Conservation (phyloP, 1,140 invertebrate species). For the Drosophila kepulauana region DNA sequence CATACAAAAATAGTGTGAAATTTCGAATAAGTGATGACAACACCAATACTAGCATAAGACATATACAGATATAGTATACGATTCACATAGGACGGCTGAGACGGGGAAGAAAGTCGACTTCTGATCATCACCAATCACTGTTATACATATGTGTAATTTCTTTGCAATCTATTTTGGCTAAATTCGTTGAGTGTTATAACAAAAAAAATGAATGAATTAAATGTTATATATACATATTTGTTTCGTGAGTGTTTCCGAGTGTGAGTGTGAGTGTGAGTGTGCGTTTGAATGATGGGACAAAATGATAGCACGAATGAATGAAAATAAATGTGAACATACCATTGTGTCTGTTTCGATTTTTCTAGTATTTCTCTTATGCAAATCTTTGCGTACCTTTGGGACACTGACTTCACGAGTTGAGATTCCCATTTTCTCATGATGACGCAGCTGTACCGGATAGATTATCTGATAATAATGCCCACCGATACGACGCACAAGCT, state of each 20-base stretch:
- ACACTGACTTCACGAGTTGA: constrained; percentile 94
- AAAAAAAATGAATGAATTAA: not conserved
- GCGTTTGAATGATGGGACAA: constrained; percentile 25
- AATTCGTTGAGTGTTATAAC: not conserved
- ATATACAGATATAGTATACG: constrained; percentile 9
- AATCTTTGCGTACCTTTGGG: constrained; percentile 89
- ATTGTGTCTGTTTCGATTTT: constrained; percentile 68
- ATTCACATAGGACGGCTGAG: constrained; percentile 16
- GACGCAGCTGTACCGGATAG: constrained; percentile 96
- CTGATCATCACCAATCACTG: constrained; percentile 7
- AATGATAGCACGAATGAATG: constrained; percentile 48
- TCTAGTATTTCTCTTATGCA: constrained; percentile 78
- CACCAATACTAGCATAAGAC: not conserved
- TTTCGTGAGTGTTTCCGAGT: not conserved
- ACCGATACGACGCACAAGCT: constrained; percentile 95
- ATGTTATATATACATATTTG: too few species aligned
- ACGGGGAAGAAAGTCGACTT: constrained; percentile 6
- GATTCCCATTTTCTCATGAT: constrained; percentile 98
- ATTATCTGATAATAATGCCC: constrained; percentile 97
- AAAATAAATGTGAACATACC: constrained; percentile 74
- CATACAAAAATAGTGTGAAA: constrained; percentile 18
- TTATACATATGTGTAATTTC: constrained; percentile 8
- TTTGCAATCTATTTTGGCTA: not conserved
- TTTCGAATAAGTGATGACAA: not conserved
- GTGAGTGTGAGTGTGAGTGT: constrained; percentile 6